Evolutionary conservation across 2,113 vertebrate genomes (phyloP).

Genomic region (Sceloporus tristichus): DNA sequence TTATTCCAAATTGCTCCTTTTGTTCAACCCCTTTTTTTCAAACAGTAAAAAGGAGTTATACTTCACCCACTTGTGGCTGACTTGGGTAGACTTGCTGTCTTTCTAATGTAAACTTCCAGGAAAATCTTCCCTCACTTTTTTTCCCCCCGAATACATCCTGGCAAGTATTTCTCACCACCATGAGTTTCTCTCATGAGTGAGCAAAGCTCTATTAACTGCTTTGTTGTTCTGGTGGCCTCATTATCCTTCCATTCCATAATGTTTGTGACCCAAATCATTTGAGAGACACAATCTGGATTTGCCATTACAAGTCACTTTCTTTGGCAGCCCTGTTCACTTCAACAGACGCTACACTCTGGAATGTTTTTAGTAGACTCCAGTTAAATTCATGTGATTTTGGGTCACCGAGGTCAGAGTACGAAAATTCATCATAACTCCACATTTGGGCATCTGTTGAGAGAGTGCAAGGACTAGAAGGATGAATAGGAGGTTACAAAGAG

Average conservation of each 20-base stretch:
- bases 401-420: neutral
- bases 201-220: neutral
- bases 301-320: neutral
- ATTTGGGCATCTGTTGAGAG: neutral
- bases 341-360: neutral
- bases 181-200: neutral
- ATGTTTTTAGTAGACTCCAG: neutral
- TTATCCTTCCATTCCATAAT: neutral
- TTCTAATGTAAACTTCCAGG: neutral
- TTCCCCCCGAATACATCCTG: neutral
- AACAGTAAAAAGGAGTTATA: no score
- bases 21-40: no score
- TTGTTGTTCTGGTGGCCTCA: neutral
- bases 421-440: neutral
- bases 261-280: slow-evolving; percentile 8
- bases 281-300: neutral
- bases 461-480: neutral
- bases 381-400: neutral
- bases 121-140: neutral
- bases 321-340: neutral
- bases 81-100: neutral
- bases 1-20: neutral
- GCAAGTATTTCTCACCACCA: neutral
- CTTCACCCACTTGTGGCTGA: neutral
- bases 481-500: neutral